A percentile compares a stretch with the other conserved stretches of the same genome.
Conservation (phyloP, 2,888 invertebrate genomes). For the Candidula unifasciata region DNA sequence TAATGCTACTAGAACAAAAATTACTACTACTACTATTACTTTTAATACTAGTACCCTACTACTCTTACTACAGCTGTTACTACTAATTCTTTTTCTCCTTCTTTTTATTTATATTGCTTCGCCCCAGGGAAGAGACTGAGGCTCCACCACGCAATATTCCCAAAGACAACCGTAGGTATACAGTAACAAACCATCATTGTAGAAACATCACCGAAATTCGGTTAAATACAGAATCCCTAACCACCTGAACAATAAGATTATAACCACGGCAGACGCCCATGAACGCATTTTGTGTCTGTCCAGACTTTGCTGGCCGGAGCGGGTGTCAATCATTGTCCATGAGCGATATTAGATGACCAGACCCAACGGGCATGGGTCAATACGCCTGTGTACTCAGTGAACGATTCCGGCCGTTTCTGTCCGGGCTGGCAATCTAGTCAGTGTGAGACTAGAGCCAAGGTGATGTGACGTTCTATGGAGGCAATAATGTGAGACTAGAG, state of each 20-base stretch:
- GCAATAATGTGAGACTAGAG: not conserved
- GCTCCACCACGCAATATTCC: too few species aligned
- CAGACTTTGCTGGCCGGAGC: not conserved
- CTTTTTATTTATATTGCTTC: too few species aligned
- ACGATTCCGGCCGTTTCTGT: not conserved
- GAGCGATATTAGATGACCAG: slow-evolving; percentile 42
- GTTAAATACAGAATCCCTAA: not conserved
- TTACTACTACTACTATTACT: too few species aligned
- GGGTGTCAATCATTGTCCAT: slow-evolving; percentile 39
- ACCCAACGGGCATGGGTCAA: slow-evolving; percentile 16
- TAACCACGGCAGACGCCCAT: not conserved
- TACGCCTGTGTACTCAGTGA: slow-evolving; percentile 32
- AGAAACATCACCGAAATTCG: too few species aligned
- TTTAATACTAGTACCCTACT: too few species aligned
- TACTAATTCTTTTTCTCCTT: too few species aligned
- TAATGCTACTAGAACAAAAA: too few species aligned
- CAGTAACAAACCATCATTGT: not conserved
- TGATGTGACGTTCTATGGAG: not conserved
- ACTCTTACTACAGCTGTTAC: too few species aligned
- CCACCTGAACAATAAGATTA: not conserved
- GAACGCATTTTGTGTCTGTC: not conserved
- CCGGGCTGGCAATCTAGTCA: not conserved
- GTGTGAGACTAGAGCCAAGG: not conserved
- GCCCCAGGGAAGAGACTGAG: too few species aligned
- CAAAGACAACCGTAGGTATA: not conserved